Percentiles rank a stretch among this genome's conserved stretches.
Evolutionary conservation across 2,797 vertebrate genomes (phyloP).

Genomic region (Hydrocynus forskahlii): DNA sequence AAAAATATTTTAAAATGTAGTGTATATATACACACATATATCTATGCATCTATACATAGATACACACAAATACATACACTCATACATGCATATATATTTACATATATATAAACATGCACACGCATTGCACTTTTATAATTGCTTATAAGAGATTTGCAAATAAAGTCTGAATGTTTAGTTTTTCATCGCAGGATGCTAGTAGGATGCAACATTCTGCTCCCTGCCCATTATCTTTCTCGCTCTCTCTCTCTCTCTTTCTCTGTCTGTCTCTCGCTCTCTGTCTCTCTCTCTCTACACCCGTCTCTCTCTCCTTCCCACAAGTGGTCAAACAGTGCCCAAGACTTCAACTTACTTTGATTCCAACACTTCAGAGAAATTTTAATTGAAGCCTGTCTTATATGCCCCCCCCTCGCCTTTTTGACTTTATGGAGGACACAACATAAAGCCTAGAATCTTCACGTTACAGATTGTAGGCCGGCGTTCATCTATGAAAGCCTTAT

Average conservation of each 20-base stretch:
- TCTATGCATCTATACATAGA: too few species aligned
- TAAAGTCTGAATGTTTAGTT: too few species aligned
- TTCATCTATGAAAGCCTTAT: conserved; percentile 68
- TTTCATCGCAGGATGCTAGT: conserved; percentile 51
- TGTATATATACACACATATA: too few species aligned
- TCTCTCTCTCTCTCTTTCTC: conserved; percentile 47
- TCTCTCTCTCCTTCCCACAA: conserved; percentile 43
- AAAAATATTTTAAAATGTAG: too few species aligned
- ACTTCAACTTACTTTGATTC: neutral
- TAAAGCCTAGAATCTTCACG: conserved; percentile 26
- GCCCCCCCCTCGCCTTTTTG: conserved; percentile 23
- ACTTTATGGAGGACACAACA: conserved; percentile 38
- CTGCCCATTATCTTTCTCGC: conserved; percentile 36
- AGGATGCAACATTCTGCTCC: conserved; percentile 29
- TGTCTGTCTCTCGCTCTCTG: too few species aligned
- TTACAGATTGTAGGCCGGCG: conserved; percentile 54
- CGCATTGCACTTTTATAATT: too few species aligned
- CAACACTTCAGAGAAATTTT: neutral
- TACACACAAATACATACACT: too few species aligned
- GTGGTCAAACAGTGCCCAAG: conserved; percentile 50
- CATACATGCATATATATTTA: too few species aligned
- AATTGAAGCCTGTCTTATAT: conserved; percentile 1
- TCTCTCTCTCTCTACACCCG: conserved; percentile 26
- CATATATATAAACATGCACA: too few species aligned
- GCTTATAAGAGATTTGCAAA: neutral